Base-by-base conservation (phyloP, 2,888 invertebrate genomes). In the Glaucopsyche alexis region DNA sequence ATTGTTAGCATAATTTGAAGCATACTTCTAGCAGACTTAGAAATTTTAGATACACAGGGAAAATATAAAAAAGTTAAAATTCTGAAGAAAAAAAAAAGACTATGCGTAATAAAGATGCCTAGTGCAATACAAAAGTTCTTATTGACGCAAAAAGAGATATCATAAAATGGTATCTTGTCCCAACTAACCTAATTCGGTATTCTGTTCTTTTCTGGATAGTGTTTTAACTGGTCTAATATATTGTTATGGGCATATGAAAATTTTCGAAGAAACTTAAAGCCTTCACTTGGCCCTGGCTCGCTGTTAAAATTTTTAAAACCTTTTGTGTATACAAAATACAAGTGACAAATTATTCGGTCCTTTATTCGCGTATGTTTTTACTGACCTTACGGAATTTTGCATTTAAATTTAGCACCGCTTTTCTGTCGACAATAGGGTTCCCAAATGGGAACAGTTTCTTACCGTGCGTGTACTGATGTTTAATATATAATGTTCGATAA, bases 331-430 rank as follows among this genome's bases (percentile, higher is more conserved):
- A 60, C 55, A 60, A 60, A 19, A 9, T 13, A 14, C 60, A 13
- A 60, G 14, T 29, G 60, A 60, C 60, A 60, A 60, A 60, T 60
- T 29, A 60, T 38, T 29, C 29, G 60, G 14, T 60, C 60, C 60
- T 60, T 38, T 60, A 60, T 38, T 60, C 29, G 60, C 6, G 19
- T 55, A 13, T 38, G 60, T 29, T 60, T 55, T 60, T 29, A 16
- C 65, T n/a, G 42, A 66, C 65, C 42, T 42, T 16, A 40, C n/a
- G n/a, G n/a, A 42, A 40, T 65, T 65, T 42, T 66, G 66, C 42
- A 66, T 42, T 42, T 66, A 8, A 66, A 66, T 66, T 42, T 42
- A 13, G 55, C 55, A 0, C 55, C 55, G 29, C 29, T 14, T 60
- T 13, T 60, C 14, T 29, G 60, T 13, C 60, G 1, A 38, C 60